Conservation (phyloP, 1,140 invertebrate genomes). For the Chionoecetes opilio region DNA sequence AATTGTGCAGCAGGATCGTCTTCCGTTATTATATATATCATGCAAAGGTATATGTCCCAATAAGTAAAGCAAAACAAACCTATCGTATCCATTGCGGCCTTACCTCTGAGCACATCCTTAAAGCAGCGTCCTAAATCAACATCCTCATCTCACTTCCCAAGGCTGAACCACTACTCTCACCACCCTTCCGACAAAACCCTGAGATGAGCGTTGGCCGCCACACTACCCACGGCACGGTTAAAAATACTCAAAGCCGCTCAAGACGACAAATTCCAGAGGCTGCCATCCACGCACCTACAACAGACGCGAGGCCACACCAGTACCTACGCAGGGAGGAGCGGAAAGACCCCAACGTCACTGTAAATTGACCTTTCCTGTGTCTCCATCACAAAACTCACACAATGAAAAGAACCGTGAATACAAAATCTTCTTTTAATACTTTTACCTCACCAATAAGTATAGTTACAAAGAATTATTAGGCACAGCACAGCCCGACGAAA, state of each 20-base stretch:
- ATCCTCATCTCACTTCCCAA: slow-evolving; percentile 5
- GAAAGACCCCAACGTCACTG: not conserved
- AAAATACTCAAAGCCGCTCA: not conserved
- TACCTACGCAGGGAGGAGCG: not conserved
- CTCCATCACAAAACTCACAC: not conserved
- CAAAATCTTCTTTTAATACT: not conserved
- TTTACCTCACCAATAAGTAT: not conserved
- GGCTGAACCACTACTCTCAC: not conserved
- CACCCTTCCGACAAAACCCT: not conserved
- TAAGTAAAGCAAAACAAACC: too few species aligned
- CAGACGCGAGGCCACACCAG: not conserved
- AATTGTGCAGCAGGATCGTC: not conserved
- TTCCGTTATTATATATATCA: too few species aligned
- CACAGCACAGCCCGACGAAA: not conserved
- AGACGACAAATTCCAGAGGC: slow-evolving; percentile 11
- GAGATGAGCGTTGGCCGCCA: not conserved
- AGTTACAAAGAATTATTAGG: not conserved
- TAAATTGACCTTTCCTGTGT: not conserved
- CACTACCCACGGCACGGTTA: not conserved
- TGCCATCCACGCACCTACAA: not conserved
- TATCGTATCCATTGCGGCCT: not conserved
- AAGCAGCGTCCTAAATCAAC: not conserved
- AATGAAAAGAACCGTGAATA: not conserved
- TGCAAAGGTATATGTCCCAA: too few species aligned
- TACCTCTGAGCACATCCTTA: not conserved